Evolutionary conservation across 2,888 invertebrate species (phyloP).

Genomic region (Eilema griseolum): DNA sequence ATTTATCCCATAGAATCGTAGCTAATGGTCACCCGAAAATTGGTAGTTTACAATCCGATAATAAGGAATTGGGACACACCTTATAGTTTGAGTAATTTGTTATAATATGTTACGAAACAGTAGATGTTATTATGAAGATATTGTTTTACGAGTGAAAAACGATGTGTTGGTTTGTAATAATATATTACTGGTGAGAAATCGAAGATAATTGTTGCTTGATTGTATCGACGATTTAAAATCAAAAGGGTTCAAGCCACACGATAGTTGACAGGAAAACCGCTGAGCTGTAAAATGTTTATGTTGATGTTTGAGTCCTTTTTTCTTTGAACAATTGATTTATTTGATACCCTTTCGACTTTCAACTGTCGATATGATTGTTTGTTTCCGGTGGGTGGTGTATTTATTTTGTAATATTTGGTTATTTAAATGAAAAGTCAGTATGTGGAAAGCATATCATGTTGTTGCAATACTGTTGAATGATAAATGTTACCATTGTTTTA

Average conservation of each 20-base stretch:
- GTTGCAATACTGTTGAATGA: no score
- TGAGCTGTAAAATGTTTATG: no score
- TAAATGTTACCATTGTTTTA: no score
- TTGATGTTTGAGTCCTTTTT: no score
- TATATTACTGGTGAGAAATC: constrained; percentile 19
- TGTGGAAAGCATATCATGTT: not conserved
- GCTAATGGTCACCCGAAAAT: constrained; percentile 15
- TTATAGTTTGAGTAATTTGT: constrained; percentile 46
- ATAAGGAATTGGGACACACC: constrained; percentile 33
- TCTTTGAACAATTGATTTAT: no score
- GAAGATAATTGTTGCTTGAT: constrained; percentile 19
- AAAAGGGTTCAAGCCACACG: no score
- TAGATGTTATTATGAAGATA: constrained; percentile 31
- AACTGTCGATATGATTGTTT: not conserved
- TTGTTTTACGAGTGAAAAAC: constrained; percentile 39
- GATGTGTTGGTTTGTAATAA: constrained; percentile 26
- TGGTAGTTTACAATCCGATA: constrained; percentile 36
- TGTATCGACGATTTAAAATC: not conserved
- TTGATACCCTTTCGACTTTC: no score
- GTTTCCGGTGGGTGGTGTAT: constrained; percentile 3
- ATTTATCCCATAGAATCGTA: not conserved
- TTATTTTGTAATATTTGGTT: not conserved
- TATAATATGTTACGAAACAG: constrained; percentile 38
- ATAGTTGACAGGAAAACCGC: no score
- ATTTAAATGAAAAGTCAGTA: not conserved